These are phyloP conservation scores for Popillia japonica DNA, from an alignment of 1,140 invertebrate species.

Conservation along the genomic window DNA sequence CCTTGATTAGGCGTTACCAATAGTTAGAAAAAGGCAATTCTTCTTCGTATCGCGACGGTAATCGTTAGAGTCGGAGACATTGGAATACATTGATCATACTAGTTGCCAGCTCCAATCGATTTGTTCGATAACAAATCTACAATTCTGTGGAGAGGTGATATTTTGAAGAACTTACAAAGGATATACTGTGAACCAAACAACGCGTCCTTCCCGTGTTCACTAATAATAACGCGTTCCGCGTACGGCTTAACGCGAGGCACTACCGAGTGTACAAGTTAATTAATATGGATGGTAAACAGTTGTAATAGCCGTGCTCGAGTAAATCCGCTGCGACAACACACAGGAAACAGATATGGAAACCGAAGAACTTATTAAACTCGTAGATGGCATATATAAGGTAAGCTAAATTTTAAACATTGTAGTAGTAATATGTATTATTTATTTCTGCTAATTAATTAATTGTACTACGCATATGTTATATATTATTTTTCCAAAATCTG, in stretches of 20 bases:
- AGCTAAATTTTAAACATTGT: conserved; percentile 50
- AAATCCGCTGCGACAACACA: conserved; percentile 12
- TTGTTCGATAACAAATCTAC: not conserved
- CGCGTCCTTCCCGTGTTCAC: not conserved
- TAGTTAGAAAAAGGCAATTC: no score
- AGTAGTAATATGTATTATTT: not conserved
- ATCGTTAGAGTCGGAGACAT: no score
- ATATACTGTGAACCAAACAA: not conserved
- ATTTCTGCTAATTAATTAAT: no score
- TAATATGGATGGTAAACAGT: conserved; percentile 44
- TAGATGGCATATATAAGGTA: conserved; percentile 90
- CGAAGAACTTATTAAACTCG: conserved; percentile 87
- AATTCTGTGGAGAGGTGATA: not conserved
- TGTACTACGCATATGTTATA: no score
- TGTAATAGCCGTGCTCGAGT: conserved; percentile 10
- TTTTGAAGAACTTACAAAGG: not conserved
- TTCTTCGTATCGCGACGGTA: no score
- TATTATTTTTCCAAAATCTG: no score
- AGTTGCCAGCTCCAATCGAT: not conserved
- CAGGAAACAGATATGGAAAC: conserved; percentile 73
- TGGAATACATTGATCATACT: not conserved
- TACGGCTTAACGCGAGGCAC: not conserved
- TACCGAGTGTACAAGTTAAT: conserved; percentile 20
- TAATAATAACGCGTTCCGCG: conserved; percentile 26
- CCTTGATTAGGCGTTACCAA: not conserved